Conservation (phyloP, 2,113 vertebrate genomes). For the Oncorhynchus keta region DNA sequence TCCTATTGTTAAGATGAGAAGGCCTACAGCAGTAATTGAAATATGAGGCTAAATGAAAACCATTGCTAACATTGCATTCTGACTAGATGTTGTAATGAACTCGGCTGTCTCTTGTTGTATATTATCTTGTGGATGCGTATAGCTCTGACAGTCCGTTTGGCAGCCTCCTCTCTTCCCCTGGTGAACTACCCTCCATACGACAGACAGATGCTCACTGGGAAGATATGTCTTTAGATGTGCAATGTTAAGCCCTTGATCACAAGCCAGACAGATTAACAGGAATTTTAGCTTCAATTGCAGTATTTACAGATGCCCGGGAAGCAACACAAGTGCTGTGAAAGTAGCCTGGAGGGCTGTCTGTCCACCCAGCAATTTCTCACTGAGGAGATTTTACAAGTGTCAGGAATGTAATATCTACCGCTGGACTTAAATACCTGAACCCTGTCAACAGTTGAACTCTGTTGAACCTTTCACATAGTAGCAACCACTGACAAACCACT, state of each 20-base stretch:
- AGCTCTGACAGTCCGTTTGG: no score
- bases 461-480: no score
- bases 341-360: no score
- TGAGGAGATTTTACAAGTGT: neutral
- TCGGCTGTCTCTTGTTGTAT: neutral
- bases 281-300: constrained; percentile 39
- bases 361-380: neutral
- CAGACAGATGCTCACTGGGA: constrained; percentile 52
- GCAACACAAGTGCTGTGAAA: neutral
- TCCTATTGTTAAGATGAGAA: no score
- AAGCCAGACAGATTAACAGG: constrained; percentile 52
- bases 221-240: constrained; percentile 30
- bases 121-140: constrained; percentile 3
- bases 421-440: neutral
- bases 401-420: neutral
- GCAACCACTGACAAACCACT: neutral
- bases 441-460: neutral
- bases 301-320: constrained; percentile 34
- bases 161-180: constrained; percentile 4
- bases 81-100: neutral
- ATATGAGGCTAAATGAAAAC: constrained; percentile 43
- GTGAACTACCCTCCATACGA: constrained; percentile 48
- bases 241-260: constrained; percentile 54
- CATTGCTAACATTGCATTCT: constrained; percentile 40
- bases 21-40: no score